Conservation (phyloP, 1,140 invertebrate genomes). For the Penaeus indicus region DNA sequence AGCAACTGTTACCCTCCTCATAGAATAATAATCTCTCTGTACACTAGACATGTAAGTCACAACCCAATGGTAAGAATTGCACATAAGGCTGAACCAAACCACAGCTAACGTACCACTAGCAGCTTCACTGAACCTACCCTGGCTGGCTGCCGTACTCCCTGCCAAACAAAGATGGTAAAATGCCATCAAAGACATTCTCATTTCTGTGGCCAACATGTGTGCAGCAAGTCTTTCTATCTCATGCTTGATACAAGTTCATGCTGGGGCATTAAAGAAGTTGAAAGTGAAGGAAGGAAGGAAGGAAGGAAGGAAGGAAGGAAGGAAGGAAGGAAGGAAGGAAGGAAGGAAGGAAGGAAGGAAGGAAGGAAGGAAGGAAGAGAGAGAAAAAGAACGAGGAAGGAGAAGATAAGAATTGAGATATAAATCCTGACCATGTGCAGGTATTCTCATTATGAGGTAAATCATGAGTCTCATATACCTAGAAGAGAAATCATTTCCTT, state of each 20-base stretch:
- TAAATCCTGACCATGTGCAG: constrained; percentile 43
- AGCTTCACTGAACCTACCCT: constrained; percentile 50
- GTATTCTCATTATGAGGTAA: constrained; percentile 60
- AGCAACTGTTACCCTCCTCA: constrained; percentile 61
- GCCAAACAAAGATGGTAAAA: constrained; percentile 21
- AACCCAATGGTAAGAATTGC: constrained; percentile 65
- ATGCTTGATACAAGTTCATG: constrained; percentile 50
- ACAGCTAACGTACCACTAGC: constrained; percentile 49
- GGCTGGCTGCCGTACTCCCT: constrained; percentile 39
- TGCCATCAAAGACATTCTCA: constrained; percentile 20
- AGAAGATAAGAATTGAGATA: constrained; percentile 59
- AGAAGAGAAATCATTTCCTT: constrained; percentile 62
- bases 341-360: not conserved
- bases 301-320: too few relatives aligned
- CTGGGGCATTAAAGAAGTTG: constrained; percentile 41
- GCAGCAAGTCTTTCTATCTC: constrained; percentile 30
- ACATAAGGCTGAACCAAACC: constrained; percentile 62
- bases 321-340: too few relatives aligned
- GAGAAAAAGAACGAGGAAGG: constrained; percentile 44
- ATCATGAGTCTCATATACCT: constrained; percentile 60
- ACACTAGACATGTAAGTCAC: constrained; percentile 64
- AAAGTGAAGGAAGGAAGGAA: constrained; percentile 51
- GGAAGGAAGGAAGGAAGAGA: constrained; percentile 1
- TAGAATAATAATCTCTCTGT: constrained; percentile 64
- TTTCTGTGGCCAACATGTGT: constrained; percentile 19